phyloP scores from a whole-genome alignment of 2,113 vertebrate genomes.

The Campylorhamphus procurvoides region DNA sequence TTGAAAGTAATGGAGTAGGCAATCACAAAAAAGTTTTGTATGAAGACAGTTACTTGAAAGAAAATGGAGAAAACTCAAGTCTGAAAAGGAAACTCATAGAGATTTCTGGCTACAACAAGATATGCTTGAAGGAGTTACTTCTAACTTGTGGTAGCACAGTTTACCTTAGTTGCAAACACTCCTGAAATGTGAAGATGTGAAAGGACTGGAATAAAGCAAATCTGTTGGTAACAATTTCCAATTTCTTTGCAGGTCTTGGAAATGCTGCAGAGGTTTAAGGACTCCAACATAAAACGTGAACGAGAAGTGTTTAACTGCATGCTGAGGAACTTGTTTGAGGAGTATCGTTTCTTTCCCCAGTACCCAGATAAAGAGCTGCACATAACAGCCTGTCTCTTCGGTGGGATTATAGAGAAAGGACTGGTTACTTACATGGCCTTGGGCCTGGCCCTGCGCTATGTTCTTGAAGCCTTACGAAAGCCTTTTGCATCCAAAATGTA shows the following conservation, averaged over 20 bases:
- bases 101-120: not conserved
- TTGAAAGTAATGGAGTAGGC: not conserved
- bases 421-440: constrained; percentile 98
- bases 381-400: constrained; percentile 98
- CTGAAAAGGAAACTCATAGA: not conserved
- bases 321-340: constrained; percentile 98
- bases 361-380: constrained; percentile 99
- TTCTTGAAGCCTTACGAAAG: constrained; percentile 98
- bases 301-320: constrained; percentile 99
- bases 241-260: constrained; percentile 87
- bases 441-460: constrained; percentile 94
- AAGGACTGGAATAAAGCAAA: not conserved
- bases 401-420: constrained; percentile 98
- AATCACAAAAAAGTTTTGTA: not conserved
- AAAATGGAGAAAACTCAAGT: not conserved
- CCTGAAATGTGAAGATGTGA: not conserved
- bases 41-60: not conserved
- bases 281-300: constrained; percentile 96
- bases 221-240: not conserved
- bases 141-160: not conserved
- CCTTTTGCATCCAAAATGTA: constrained; percentile 99
- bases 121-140: not conserved
- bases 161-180: not conserved
- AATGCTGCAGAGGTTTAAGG: constrained; percentile 99
- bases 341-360: constrained; percentile 97